Base-by-base conservation (phyloP, 1,140 invertebrate genomes). In the Phortica variegata region DNA sequence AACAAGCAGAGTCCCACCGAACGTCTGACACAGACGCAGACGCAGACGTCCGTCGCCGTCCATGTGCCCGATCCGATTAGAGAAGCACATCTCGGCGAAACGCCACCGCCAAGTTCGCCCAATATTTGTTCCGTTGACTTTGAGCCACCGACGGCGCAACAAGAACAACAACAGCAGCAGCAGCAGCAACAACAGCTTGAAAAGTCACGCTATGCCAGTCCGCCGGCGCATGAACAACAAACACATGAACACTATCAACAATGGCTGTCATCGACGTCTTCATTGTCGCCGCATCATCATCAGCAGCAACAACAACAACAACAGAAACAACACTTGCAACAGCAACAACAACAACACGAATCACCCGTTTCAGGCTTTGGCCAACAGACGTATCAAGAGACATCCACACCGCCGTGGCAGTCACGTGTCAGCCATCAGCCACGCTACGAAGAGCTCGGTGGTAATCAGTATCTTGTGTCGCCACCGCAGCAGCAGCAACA, bases 121-220 rank as follows among this genome's bases (percentile, higher is more conserved):
- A 70, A 65, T 18, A 60, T 70, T 39, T 73, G 69, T 26, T n/a
- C 50, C 9, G 54, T 63, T 12, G 69, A 73, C 15, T 73, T 73
- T 36, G 65, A 73, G 0, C 48, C 56, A 3, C 60, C 65, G 2
- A 39, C 50, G 58, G 10, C 43, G 39, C 15, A 41, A 46, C 5
- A 44, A 23, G 47, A 55, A 33, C 49, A 2, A 7, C 50, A 15
- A 43, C 52, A 52, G 5, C 50, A 6, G 8, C 36, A 16, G 40
- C 21, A 16, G 19, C 16, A 19, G 17, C 44, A 13, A 39, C 36
- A 13, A 55, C 12, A 55, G 34, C n/a, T 20, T 12, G 49, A 56
- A 32, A 54, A 53, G n/a, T 33, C 17, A 1, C 42, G 33, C 3
- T 47, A 29, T 9, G n/a, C 45, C 15, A 60, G 60, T 47, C 46